Base-by-base conservation (phyloP, 2,797 vertebrate genomes). In the Petrocephalus schoutedeni region DNA sequence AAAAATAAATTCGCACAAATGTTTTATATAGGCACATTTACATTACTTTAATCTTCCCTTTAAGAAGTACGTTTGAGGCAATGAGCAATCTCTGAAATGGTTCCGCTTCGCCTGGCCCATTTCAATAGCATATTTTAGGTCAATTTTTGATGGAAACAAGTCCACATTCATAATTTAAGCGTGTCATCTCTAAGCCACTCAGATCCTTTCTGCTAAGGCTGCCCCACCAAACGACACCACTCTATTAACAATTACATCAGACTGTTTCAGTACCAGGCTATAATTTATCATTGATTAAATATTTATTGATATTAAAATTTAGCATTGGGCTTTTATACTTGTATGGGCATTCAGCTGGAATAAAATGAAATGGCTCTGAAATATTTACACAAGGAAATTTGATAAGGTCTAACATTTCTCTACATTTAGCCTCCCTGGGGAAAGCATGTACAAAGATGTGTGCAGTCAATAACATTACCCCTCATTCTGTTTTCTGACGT, bases 201-300 rank as follows among this genome's bases (percentile, higher is more conserved):
- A 53, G 58, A 89, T 91, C 89, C 90, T 88, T 91, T 91, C 90
- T 92, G 89, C 89, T 74, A 80, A 71, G 89, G 87, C 85, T 82
- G 88, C 71, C 88, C 83, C 87, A 89, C 87, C 90, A 91, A 92
- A 92, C 89, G 88, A 84, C 89, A 89, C 91, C 87, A 90, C 91
- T 93, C 91, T 93, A 91, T 92, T 93, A 91, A 91, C 91, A 92
- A 90, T 91, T 93, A 93, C 88, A 90, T 91, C 82, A 77, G 89
- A 88, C 90, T 87, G 89, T 90, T 87, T 89, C 89, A 83, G 89
- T 59, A 88, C 67, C 89, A 89, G 91, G 89, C 91, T 92, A 89
- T 91, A 92, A 93, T 91, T 92, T 91, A 92, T 92, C 90, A 91
- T 89, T 88, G 88, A 93, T 93, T 91, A 93, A 93, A 92, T 92